phyloP scores from a whole-genome alignment of 2,113 vertebrate genomes.

The Manacus vitellinus region DNA sequence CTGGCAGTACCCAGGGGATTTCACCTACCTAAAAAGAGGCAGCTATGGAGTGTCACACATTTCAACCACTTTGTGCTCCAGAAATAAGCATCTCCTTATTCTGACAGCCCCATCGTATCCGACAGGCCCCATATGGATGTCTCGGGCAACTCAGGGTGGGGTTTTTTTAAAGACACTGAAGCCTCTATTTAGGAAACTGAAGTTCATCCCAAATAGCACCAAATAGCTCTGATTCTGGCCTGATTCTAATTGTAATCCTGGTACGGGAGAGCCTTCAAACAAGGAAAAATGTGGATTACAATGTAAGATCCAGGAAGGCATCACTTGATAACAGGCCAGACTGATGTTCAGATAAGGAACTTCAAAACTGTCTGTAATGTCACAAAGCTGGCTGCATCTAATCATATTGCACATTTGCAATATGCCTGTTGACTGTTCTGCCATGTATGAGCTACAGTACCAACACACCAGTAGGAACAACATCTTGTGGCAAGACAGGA shows the following conservation, averaged over 20 bases:
- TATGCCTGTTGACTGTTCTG: neutral
- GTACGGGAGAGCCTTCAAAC: neutral
- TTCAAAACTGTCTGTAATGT: neutral
- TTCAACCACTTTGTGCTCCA: neutral
- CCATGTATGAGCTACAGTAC: neutral
- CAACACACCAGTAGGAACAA: neutral
- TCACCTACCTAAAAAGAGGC: neutral
- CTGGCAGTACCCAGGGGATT: neutral
- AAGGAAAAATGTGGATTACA: neutral
- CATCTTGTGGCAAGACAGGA: neutral
- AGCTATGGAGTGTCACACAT: neutral
- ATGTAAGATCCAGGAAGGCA: neutral
- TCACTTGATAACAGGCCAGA: neutral
- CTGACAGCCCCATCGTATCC: neutral
- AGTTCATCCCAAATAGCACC: neutral
- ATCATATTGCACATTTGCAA: neutral
- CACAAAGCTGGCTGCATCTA: neutral
- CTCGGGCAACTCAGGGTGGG: neutral
- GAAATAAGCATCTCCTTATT: neutral
- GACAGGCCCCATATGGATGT: neutral
- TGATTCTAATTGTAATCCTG: neutral
- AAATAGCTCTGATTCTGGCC: neutral
- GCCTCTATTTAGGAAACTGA: neutral
- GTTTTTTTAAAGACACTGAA: neutral
- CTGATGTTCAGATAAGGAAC: neutral